Evolutionary conservation across 2,113 vertebrate genomes (phyloP).

Genomic region (Callocephalon fimbriatum): DNA sequence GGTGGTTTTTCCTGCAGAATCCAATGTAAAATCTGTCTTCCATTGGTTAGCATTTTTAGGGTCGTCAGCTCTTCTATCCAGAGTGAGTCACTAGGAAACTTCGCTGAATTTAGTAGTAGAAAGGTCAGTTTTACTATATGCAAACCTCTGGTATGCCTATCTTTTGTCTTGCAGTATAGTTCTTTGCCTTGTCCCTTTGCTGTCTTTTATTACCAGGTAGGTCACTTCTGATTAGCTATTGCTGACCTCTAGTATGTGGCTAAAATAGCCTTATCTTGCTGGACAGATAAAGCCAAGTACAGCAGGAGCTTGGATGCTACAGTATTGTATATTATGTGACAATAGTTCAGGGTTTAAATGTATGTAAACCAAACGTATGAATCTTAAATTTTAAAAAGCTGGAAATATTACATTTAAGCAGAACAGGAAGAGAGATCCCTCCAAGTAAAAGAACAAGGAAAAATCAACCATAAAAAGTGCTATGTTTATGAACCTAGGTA

Average conservation of each 20-base stretch:
- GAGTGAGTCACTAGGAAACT: too few species aligned
- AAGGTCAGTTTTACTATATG: neutral
- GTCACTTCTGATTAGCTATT: neutral
- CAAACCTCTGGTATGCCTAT: neutral
- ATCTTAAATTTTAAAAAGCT: neutral
- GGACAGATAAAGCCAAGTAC: neutral
- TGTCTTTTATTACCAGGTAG: neutral
- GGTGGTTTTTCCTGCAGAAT: too few species aligned
- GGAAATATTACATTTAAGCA: neutral
- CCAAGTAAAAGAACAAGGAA: neutral
- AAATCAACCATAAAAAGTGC: neutral
- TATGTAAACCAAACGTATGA: neutral
- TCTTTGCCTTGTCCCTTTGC: neutral
- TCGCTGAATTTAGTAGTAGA: neutral
- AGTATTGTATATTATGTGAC: neutral
- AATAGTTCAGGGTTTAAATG: neutral
- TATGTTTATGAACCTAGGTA: neutral
- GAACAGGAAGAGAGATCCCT: neutral
- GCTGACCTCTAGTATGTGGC: neutral
- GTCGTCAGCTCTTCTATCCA: too few species aligned
- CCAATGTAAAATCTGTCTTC: too few species aligned
- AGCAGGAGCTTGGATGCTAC: neutral
- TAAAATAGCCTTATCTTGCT: neutral
- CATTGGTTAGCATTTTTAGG: too few species aligned
- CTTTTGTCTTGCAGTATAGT: neutral